Conservation (phyloP, 2,888 invertebrate species). For the Rhingia rostrata region DNA sequence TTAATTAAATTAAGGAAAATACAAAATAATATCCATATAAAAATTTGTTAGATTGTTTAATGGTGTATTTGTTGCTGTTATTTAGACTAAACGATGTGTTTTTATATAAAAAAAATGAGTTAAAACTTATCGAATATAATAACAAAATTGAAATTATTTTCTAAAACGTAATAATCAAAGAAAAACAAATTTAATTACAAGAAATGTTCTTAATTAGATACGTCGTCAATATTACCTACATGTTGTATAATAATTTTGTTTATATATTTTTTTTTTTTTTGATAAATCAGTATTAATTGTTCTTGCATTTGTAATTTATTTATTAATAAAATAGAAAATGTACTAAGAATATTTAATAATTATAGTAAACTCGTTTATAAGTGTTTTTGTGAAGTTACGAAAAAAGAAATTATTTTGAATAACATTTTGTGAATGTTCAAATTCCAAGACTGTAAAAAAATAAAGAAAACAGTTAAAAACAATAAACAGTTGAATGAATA, state of each 20-base stretch:
- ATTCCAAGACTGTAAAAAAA: slow-evolving; percentile 80
- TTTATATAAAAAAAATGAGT: slow-evolving; percentile 18
- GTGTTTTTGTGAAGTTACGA: slow-evolving; percentile 67
- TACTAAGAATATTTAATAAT: slow-evolving; percentile 43
- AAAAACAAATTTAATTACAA: slow-evolving; percentile 31
- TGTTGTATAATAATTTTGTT: slow-evolving; percentile 23
- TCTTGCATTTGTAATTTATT: slow-evolving; percentile 33
- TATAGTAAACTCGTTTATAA: slow-evolving; percentile 49
- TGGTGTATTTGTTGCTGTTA: slow-evolving; percentile 16
- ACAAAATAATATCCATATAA: slow-evolving; percentile 25
- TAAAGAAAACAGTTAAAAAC: slow-evolving; percentile 72
- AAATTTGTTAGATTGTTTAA: slow-evolving; percentile 19
- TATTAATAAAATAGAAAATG: slow-evolving; percentile 39
- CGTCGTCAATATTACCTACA: slow-evolving; percentile 38
- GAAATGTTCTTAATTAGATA: slow-evolving; percentile 38
- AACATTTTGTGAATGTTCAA: slow-evolving; percentile 75
- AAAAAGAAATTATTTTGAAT: slow-evolving; percentile 65
- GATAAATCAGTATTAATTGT: slow-evolving; percentile 36
- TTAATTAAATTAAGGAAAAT: slow-evolving; percentile 31
- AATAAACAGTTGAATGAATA: slow-evolving; percentile 60
- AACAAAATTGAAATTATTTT: slow-evolving; percentile 21
- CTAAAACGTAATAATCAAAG: slow-evolving; percentile 33
- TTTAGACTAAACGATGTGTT: background rate
- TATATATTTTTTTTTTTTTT: no score
- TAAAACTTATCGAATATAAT: slow-evolving; percentile 37